phyloP scores from a whole-genome alignment of 2,888 invertebrate species.

The Microdon myrmicae region DNA sequence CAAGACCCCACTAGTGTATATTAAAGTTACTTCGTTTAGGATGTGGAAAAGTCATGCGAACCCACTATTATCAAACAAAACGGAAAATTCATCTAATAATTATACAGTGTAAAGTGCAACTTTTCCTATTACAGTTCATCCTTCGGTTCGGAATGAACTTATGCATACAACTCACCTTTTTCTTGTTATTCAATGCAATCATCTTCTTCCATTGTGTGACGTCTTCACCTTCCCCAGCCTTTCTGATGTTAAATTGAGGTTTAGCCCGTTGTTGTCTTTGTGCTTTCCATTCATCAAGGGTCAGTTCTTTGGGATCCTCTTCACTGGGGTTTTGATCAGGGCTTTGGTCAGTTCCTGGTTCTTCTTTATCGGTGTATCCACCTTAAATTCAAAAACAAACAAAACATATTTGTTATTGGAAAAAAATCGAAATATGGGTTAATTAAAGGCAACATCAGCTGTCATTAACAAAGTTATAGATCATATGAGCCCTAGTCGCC shows the following conservation, averaged over 20 bases:
- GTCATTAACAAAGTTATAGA: too few relatives aligned
- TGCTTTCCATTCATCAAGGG: slow-evolving; percentile 95
- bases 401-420: too few relatives aligned
- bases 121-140: not conserved
- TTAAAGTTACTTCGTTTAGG: too few relatives aligned
- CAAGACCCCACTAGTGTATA: too few relatives aligned
- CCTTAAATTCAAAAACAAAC: slow-evolving; percentile 9
- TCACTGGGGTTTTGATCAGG: slow-evolving; percentile 68
- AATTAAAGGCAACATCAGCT: too few relatives aligned
- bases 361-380: slow-evolving; percentile 62
- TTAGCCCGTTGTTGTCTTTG: slow-evolving; percentile 81
- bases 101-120: not conserved
- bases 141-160: too few relatives aligned
- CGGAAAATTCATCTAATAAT: not conserved
- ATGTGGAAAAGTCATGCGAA: too few relatives aligned
- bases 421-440: too few relatives aligned
- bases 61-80: too few relatives aligned
- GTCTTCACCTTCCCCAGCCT: slow-evolving; percentile 94
- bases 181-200: slow-evolving; percentile 78
- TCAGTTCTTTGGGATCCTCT: slow-evolving; percentile 86
- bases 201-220: slow-evolving; percentile 92
- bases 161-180: slow-evolving; percentile 71
- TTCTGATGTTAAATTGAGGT: slow-evolving; percentile 90
- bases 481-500: too few relatives aligned
- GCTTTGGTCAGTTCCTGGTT: slow-evolving; percentile 62